Base-by-base conservation (phyloP, 2,797 vertebrate genomes). In the Peromyscus eremicus region DNA sequence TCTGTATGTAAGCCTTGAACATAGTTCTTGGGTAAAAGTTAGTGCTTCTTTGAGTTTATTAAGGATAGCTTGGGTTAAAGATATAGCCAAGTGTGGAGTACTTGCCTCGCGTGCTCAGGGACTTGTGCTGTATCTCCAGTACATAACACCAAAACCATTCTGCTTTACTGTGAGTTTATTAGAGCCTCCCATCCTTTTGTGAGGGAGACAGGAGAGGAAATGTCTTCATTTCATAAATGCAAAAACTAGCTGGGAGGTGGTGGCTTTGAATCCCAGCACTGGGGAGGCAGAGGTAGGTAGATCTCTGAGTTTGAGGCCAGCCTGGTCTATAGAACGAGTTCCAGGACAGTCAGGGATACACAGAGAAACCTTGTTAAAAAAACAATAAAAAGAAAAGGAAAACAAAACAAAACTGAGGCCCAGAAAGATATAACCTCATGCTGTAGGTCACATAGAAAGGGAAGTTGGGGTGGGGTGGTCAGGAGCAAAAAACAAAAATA, bases 201-300 rank as follows among this genome's bases (percentile, higher is more conserved):
- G 80, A 83, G 29, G 29, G n/a, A 92, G 16, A 27, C 8, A 55
- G 73, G 9, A 49, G 19, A 64, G 66, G 14, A 94, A 89, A 92
- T 92, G 76, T 52, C 80, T 94, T 91, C 37, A 32, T 87, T 94
- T 92, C 62, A 93, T 49, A 96, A 52, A 70, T 85, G 71, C 66
- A 77, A 89, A 21, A 81, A 93, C 79, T 27, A 10, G 71, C 71
- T 40, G 71, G 37, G 37, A 25, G 21, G 71, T 73, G 71, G 37
- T 40, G 10, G 37, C 71, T 40, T 73, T 73, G 40, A 40, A 40
- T 73, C 70, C 64, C n/a, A 37, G 68, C 34, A 70, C 64, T n/a
- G 3, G 6, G 17, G 68, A 70, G 68, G 68, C 34, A 70, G 68
- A 70, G n/a, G 70, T 5, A 23, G 70, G 19, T 37, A 19, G 19